Base-by-base conservation (phyloP, 2,113 vertebrate species). In the Prunella fulvescens region DNA sequence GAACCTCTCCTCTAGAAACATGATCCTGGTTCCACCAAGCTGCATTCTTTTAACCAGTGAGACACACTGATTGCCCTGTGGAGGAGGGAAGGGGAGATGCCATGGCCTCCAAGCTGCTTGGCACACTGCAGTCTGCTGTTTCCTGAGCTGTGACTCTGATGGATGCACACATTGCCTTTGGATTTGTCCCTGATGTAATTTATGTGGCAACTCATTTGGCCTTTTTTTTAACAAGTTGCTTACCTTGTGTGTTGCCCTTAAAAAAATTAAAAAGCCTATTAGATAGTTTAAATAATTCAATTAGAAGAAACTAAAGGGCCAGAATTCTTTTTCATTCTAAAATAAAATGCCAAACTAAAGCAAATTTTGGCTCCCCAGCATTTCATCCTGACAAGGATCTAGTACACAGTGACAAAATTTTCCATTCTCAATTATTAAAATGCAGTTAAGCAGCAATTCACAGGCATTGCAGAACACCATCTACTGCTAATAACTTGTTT, bases 381-480 rank as follows among this genome's bases (percentile, higher is more conserved):
- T 53, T 84, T 84, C 33, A 58, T 47, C 50, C 65, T 54, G 61
- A 76, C 31, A 47, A 51, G 33, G 13, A 73, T 93, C 95, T 80
- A 45, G 29, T 83, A 45, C 17, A 29, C 53, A 48, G 37, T 58
- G 40, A 62, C 92, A 83, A 95, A 81, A 69, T 35, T 82, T 93
- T 80, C 66, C 53, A 9, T 87, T 95, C 93, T 96, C 62, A 91
- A 90, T 97, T 92, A 95, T 93, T 94, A 78, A 96, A 91, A 92
- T 85, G 67, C 37, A 81, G 66, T 87, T 94, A 88, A 65, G 57
- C 40, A 47, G 60, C 65, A 90, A 83, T 86, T 95, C 66, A 45
- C 6, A 77, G 94, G 35, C 56, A n/a, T 58, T 86, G 64, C 33
- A 45, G 44, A 53, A 14, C 47, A 29, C 33, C 37, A 47, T 37